Conservation (phyloP, 2,888 invertebrate genomes). For the Parapristionchus giblindavisi region DNA sequence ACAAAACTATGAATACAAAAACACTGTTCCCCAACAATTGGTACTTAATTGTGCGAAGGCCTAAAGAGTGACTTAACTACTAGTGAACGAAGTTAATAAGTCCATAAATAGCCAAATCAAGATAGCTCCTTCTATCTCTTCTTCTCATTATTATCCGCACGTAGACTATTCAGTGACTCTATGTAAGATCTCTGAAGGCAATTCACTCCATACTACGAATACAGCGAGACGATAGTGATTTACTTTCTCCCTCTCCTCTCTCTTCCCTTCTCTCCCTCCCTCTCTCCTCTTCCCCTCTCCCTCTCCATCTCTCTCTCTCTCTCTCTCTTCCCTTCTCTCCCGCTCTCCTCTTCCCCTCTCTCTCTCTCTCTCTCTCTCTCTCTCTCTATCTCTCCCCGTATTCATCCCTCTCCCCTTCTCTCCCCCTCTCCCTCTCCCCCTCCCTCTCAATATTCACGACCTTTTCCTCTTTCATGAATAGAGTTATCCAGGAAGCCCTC, state of each 20-base stretch:
- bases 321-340: slow-evolving; percentile 11
- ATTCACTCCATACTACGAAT: no score
- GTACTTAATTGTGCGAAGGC: no score
- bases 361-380: slow-evolving; percentile 35
- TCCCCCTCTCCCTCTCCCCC: slow-evolving; percentile 27
- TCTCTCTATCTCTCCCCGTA: slow-evolving; percentile 35
- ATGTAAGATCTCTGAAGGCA: no score
- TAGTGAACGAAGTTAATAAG: no score
- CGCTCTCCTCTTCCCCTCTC: slow-evolving; percentile 28
- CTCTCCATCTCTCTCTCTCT: slow-evolving; percentile 9
- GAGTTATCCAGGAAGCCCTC: neutral
- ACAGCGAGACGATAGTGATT: no score
- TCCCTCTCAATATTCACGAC: slow-evolving; percentile 33
- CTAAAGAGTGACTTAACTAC: no score
- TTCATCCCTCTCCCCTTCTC: slow-evolving; percentile 34
- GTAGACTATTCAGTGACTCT: no score
- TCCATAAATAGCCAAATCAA: no score
- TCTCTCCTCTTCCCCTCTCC: neutral
- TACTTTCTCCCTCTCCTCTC: neutral
- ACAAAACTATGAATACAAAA: no score
- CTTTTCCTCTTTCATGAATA: neutral
- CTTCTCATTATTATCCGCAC: no score
- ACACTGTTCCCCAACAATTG: no score
- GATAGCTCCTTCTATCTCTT: no score
- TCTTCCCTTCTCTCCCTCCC: neutral